These are phyloP conservation scores for Lycaon pictus DNA, from an alignment of 2,113 vertebrate species.

Conservation along the genomic window DNA sequence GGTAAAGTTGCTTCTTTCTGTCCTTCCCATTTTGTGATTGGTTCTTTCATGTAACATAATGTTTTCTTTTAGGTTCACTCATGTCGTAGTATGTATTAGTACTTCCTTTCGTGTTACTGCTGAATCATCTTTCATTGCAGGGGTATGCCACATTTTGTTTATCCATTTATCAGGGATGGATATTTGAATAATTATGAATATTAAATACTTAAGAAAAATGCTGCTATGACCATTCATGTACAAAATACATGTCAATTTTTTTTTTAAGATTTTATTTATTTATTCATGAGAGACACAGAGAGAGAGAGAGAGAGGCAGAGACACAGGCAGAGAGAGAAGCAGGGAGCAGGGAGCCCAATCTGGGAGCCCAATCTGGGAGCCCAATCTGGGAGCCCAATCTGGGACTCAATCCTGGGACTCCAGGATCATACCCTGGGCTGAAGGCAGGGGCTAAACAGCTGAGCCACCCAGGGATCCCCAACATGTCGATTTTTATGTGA, in stretches of 20 bases:
- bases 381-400: too few species aligned
- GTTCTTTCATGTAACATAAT: background rate
- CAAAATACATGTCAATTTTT: background rate
- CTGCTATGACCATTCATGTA: background rate
- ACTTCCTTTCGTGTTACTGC: background rate
- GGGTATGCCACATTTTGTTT: background rate
- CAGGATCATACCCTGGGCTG: too few species aligned
- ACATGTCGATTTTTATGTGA: background rate
- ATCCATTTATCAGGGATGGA: conserved; percentile 6
- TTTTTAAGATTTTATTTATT: too few species aligned
- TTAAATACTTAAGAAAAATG: background rate
- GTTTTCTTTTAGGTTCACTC: background rate
- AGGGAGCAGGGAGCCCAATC: too few species aligned
- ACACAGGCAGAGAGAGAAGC: too few species aligned
- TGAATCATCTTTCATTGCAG: background rate
- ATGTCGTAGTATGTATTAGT: background rate
- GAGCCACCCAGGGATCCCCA: too few species aligned
- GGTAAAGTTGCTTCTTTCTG: too few species aligned
- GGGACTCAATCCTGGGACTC: too few species aligned
- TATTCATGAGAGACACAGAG: too few species aligned
- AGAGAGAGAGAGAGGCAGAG: too few species aligned
- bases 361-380: too few species aligned
- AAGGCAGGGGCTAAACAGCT: too few species aligned
- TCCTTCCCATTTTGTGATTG: background rate
- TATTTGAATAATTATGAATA: background rate